Conservation (phyloP, 2,113 vertebrate species). For the Lophochroa leadbeateri region DNA sequence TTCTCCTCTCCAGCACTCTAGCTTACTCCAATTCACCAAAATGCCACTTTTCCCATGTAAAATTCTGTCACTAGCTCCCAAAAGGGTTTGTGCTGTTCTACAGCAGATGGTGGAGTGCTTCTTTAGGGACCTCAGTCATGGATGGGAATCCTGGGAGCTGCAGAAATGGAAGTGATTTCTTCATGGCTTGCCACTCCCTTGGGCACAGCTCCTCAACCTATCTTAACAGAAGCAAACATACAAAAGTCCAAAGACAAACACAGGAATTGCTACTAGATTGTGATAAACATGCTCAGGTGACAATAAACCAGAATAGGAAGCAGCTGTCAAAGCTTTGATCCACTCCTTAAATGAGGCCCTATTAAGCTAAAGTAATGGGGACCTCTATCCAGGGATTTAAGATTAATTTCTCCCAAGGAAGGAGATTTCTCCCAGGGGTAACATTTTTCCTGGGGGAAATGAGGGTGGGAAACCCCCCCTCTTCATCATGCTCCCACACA, state of each 20-base stretch:
- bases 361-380: background rate
- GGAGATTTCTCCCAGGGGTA: background rate
- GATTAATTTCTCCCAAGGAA: background rate
- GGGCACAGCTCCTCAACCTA: background rate
- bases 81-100: background rate
- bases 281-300: background rate
- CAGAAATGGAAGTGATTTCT: background rate
- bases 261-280: background rate
- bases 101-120: background rate
- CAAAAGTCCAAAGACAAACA: background rate
- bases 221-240: background rate
- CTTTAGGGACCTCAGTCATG: background rate
- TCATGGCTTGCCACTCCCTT: background rate
- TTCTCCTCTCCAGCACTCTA: background rate
- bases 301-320: background rate
- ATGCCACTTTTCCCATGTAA: background rate
- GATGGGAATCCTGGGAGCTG: background rate
- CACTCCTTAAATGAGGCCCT: background rate
- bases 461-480: background rate
- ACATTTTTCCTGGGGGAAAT: background rate
- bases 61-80: background rate
- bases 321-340: background rate
- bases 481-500: background rate
- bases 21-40: background rate
- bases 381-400: background rate